phyloP scores from a whole-genome alignment of 2,113 vertebrate genomes.

The Sialia sialis region DNA sequence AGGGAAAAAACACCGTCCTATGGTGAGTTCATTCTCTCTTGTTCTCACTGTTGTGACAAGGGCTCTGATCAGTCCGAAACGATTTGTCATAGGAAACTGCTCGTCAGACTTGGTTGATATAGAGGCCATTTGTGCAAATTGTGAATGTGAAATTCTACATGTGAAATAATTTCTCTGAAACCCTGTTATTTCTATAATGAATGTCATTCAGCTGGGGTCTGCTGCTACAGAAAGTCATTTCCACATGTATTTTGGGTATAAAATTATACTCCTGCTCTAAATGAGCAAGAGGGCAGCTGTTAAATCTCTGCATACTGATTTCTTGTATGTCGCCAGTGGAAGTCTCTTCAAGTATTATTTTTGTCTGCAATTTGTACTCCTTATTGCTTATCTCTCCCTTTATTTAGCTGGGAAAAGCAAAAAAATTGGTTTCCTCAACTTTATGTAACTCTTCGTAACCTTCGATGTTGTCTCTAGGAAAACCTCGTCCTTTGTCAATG shows the following conservation, averaged over 20 bases:
- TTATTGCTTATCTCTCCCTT: background rate
- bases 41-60: background rate
- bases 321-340: background rate
- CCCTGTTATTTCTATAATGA: background rate
- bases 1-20: constrained; percentile 79
- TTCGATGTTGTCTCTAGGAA: constrained; percentile 71
- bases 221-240: background rate
- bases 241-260: background rate
- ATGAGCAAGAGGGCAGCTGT: background rate
- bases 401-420: background rate
- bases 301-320: background rate
- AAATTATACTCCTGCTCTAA: background rate
- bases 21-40: constrained; percentile 68
- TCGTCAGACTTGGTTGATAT: background rate
- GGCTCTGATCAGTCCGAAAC: background rate
- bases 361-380: background rate
- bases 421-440: background rate
- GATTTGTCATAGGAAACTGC: background rate
- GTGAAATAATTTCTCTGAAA: constrained; percentile 26
- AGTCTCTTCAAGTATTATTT: background rate
- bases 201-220: background rate
- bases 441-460: background rate
- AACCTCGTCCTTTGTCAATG: constrained; percentile 94
- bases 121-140: background rate
- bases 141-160: constrained; percentile 15